phyloP scores from a whole-genome alignment of 2,888 invertebrate genomes.

The Caenorhabditis wallacei region DNA sequence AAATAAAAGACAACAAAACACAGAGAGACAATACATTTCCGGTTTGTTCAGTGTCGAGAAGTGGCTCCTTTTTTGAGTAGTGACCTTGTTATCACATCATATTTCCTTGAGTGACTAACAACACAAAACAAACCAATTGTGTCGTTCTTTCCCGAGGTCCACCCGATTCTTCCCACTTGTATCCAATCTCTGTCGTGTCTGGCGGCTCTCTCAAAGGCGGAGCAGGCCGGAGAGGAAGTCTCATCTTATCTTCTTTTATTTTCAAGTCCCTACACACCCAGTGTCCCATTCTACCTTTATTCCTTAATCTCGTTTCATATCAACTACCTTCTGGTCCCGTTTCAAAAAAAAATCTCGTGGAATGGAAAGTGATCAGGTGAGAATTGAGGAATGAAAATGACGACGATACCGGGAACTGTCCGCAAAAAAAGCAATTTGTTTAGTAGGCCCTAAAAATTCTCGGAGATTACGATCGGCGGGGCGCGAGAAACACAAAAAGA shows the following conservation, averaged over 20 bases:
- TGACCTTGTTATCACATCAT: conserved; percentile 45
- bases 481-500: conserved; percentile 42
- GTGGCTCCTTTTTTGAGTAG: conserved; percentile 31
- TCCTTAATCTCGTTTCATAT: background rate
- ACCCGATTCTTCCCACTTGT: conserved; percentile 50
- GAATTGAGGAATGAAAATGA: conserved; percentile 21
- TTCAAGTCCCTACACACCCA: conserved; percentile 19
- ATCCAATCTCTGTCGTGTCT: conserved; percentile 26
- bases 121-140: conserved; percentile 49
- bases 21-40: conserved; percentile 15
- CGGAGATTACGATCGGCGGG: conserved; percentile 56
- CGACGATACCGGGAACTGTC: conserved; percentile 45
- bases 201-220: conserved; percentile 59
- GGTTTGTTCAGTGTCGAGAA: conserved; percentile 5
- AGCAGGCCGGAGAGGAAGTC: conserved; percentile 21
- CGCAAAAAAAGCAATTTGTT: conserved; percentile 62
- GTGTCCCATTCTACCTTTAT: conserved; percentile 40
- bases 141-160: conserved; percentile 21
- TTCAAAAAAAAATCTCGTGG: background rate
- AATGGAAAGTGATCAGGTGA: conserved; percentile 60
- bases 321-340: background rate
- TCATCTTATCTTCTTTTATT: conserved; percentile 25
- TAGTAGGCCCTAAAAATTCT: conserved; percentile 51
- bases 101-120: conserved; percentile 18
- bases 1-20: conserved; percentile 21